These are phyloP conservation scores for Chiridota heheva DNA, from an alignment of 35 echinoderm and acorn worm genomes.

Conservation along the genomic window DNA sequence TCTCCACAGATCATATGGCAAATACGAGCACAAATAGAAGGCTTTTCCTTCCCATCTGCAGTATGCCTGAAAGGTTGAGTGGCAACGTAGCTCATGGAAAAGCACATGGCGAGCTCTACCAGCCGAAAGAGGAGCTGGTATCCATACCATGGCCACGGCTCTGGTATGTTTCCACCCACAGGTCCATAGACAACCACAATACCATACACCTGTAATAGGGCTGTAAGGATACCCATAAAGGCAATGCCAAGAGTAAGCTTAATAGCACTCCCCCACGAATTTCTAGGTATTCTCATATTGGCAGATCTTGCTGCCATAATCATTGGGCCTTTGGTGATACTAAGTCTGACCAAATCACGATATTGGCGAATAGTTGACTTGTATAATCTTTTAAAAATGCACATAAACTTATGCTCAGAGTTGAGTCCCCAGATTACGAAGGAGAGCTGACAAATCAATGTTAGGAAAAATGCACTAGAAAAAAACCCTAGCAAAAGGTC, in stretches of 20 bases:
- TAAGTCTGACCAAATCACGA: constrained; percentile 71
- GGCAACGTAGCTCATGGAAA: constrained; percentile 91
- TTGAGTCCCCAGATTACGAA: constrained; percentile 92
- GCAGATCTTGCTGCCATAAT: constrained; percentile 11
- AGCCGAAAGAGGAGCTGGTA: constrained; percentile 84
- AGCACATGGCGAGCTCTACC: constrained; percentile 90
- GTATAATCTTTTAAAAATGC: constrained; percentile 87
- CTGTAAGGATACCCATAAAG: constrained; percentile 61
- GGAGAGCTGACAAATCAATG: constrained; percentile 69
- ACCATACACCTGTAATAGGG: constrained; percentile 82
- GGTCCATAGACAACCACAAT: constrained; percentile 84
- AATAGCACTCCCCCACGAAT: constrained; percentile 84
- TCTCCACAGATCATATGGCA: too few species aligned
- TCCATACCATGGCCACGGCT: constrained; percentile 93
- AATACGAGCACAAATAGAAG: too few species aligned
- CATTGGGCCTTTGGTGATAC: constrained; percentile 49
- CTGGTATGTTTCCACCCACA: constrained; percentile 59
- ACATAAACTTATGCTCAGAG: constrained; percentile 69
- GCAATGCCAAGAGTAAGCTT: constrained; percentile 80
- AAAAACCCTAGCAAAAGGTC: constrained; percentile 74
- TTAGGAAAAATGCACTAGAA: constrained; percentile 41
- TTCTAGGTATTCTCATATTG: constrained; percentile 49
- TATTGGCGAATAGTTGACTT: constrained; percentile 56
- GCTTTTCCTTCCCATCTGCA: constrained; percentile 67
- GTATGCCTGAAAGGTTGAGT: constrained; percentile 95